Evolutionary conservation across 2,113 vertebrate genomes (phyloP).

Genomic region (Climacteris rufus): DNA sequence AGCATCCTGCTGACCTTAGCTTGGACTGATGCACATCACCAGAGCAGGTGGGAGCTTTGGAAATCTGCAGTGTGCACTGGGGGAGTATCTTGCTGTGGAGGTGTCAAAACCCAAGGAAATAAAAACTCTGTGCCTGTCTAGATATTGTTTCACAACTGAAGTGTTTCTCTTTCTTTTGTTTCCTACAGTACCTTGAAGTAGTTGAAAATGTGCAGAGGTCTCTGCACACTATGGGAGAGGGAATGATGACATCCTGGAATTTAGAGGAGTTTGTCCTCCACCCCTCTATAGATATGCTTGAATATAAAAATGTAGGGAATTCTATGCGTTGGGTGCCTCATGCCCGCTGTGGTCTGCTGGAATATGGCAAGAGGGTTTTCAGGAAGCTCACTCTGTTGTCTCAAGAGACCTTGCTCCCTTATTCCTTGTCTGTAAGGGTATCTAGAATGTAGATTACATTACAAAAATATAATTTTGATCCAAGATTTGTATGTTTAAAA

Average conservation of each 20-base stretch:
- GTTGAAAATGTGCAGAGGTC: neutral
- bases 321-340: neutral
- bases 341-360: neutral
- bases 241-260: neutral
- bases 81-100: neutral
- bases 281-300: too few species aligned
- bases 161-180: neutral
- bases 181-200: neutral
- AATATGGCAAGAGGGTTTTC: neutral
- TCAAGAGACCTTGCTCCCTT: neutral
- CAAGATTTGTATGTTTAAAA: neutral
- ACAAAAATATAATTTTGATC: neutral
- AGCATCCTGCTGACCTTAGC: neutral
- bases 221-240: neutral
- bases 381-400: neutral
- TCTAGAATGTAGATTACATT: neutral
- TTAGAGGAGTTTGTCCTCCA: neutral
- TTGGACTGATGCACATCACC: neutral
- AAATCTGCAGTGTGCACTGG: neutral
- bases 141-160: neutral
- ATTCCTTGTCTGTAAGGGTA: neutral
- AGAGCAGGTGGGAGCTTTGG: neutral
- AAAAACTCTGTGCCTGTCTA: neutral
- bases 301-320: neutral
- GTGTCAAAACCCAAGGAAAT: neutral